Evolutionary conservation across 2,888 invertebrate species (phyloP).

Genomic region (Ichneumoninae sp.): DNA sequence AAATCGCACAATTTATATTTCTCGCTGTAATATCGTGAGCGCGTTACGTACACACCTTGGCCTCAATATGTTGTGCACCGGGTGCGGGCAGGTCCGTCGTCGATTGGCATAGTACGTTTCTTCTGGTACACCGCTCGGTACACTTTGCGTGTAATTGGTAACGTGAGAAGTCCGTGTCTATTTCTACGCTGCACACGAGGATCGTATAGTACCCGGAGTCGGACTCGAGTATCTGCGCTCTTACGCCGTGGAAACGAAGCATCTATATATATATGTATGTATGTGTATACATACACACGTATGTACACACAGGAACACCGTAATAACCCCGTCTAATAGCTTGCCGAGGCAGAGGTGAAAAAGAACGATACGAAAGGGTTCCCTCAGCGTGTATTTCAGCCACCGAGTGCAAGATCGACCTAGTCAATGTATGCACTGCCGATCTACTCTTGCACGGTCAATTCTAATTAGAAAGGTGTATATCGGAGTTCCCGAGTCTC

Average conservation of each 20-base stretch:
- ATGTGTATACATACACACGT: background rate
- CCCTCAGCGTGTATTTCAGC: background rate
- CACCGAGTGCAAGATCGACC: conserved; percentile 27
- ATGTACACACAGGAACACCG: background rate
- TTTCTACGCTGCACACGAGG: conserved; percentile 10
- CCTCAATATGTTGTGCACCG: conserved; percentile 45
- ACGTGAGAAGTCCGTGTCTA: conserved; percentile 40
- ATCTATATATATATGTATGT: background rate
- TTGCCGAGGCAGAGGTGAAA: background rate
- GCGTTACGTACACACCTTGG: conserved; percentile 56
- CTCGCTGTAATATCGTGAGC: conserved; percentile 41
- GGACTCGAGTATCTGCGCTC: conserved; percentile 1
- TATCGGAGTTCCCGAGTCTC: conserved; percentile 16
- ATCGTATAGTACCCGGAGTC: background rate
- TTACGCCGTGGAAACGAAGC: background rate
- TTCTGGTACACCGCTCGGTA: conserved; percentile 14
- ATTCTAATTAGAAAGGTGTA: conserved; percentile 57
- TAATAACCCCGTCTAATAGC: conserved; percentile 21
- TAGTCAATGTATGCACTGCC: conserved; percentile 8
- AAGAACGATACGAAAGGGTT: background rate
- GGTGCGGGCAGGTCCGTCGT: conserved; percentile 20
- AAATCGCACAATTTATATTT: conserved; percentile 42
- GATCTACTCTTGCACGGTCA: conserved; percentile 41
- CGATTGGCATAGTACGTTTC: conserved; percentile 17
- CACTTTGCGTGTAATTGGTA: conserved; percentile 49